Evolutionary conservation across 2,888 invertebrate species (phyloP), one percentile per base, ranked within the genome.

Genomic region (Agrilus cyanescens): DNA sequence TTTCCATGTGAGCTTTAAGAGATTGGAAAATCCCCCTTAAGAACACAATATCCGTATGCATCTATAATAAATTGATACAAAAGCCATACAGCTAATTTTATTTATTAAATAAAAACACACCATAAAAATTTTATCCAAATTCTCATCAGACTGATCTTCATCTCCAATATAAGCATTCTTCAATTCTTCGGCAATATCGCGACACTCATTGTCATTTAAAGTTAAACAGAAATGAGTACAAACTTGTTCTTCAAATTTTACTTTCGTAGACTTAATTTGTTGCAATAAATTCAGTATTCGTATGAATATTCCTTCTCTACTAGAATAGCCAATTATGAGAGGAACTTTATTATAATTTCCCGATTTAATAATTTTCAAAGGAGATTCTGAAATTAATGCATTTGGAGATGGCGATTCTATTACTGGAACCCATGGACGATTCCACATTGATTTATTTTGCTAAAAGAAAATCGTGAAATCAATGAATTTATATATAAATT

Each of bases 81-180:
- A n/a, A n/a, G 20, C 20, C 5, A 20, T 7, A 20, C 3, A 7
- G 7, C 6, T 5, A 7, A 4, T 20, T 20, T 7, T 20, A 7
- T 5, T 20, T 20, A 20, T 20, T 5, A 20, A 20, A 3, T 7
- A 20, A 18, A 5, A 18, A 20, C 20, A 20, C 47, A 56, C 56
- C 44, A 50, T 31, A 41, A 61, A 55, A 49, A 66, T 65, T 45
- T 63, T 57, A 32, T 67, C 57, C 3, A 68, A 56, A 20, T 66
- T 65, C 13, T 66, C 55, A 41, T 46, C 53, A 3, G 60, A 57
- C 2, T 68, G 60, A 37, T 63, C 58, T 30, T 65, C 58, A 8
- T 68, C 62, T 2, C 65, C 68, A 50, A 67, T 72, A 52, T 72
- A 71, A 10, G 61, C 57, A n/a, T 67, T 46, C 36, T 65, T 64